phyloP scores from a whole-genome alignment of 2,888 invertebrate genomes.

The Chorisops tibialis region DNA sequence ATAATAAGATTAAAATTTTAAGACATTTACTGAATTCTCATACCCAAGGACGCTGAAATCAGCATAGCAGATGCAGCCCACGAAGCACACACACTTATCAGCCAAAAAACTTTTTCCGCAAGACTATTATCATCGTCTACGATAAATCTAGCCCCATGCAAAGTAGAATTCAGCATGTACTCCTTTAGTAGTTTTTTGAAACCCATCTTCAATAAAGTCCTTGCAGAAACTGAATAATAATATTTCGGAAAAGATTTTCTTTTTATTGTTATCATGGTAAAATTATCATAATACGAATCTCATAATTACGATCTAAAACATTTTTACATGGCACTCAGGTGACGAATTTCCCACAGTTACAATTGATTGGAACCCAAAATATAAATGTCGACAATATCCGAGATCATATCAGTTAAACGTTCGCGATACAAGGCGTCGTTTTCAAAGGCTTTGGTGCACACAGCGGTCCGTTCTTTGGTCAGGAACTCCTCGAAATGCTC shows the following conservation, averaged over 20 bases:
- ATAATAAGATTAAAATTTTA: too few relatives aligned
- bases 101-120: constrained; percentile 65
- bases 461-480: constrained; percentile 54
- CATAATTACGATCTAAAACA: constrained; percentile 6
- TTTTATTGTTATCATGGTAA: too few relatives aligned
- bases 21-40: too few relatives aligned
- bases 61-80: constrained; percentile 68
- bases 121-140: constrained; percentile 60
- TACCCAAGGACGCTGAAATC: constrained; percentile 58
- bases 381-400: constrained; percentile 57
- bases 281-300: constrained; percentile 3
- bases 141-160: constrained; percentile 70
- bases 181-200: constrained; percentile 54
- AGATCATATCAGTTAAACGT: constrained; percentile 56
- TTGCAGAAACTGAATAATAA: too few relatives aligned
- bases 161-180: constrained; percentile 63
- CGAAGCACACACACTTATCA: constrained; percentile 59
- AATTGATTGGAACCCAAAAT: constrained; percentile 32
- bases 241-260: too few relatives aligned
- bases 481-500: constrained; percentile 58
- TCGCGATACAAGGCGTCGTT: constrained; percentile 54
- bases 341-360: background rate
- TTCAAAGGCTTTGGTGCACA: constrained; percentile 57
- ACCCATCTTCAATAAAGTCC: too few relatives aligned
- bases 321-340: background rate